Percentiles rank a stretch among this genome's conserved stretches.
Evolutionary conservation across 2,113 vertebrate species (phyloP).

Genomic region (Anoura caudifer): DNA sequence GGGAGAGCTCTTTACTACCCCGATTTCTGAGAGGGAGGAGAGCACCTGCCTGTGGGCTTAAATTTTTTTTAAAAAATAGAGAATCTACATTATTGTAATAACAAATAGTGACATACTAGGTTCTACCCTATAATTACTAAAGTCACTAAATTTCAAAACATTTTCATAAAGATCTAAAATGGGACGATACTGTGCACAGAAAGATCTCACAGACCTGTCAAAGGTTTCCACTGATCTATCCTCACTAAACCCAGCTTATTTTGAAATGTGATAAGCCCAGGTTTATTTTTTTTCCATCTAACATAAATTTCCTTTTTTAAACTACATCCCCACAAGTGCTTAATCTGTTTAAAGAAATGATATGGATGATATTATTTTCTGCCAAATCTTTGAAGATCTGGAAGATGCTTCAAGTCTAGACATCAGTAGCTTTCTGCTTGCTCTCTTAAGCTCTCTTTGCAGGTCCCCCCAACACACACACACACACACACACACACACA

Average conservation of each 20-base stretch:
- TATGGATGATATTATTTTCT: neutral
- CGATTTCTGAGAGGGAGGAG: neutral
- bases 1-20: neutral
- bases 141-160: conserved; percentile 67
- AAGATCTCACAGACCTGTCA: conserved; percentile 24
- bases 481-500: neutral
- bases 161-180: conserved; percentile 44
- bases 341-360: neutral
- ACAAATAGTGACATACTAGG: neutral
- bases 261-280: neutral
- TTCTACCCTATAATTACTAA: conserved; percentile 51
- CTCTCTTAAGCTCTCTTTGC: neutral
- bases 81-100: neutral
- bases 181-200: neutral
- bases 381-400: neutral
- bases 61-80: neutral
- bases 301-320: neutral
- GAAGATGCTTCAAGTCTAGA: neutral
- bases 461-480: rapidly evolving
- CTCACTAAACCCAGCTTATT: conserved; percentile 14
- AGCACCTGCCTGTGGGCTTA: neutral
- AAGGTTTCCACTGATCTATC: conserved; percentile 4
- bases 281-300: neutral
- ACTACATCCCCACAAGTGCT: neutral
- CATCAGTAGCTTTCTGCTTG: rapidly evolving